Evolutionary conservation across 2,797 vertebrate genomes (phyloP).

Genomic region (Podarcis siculus): DNA sequence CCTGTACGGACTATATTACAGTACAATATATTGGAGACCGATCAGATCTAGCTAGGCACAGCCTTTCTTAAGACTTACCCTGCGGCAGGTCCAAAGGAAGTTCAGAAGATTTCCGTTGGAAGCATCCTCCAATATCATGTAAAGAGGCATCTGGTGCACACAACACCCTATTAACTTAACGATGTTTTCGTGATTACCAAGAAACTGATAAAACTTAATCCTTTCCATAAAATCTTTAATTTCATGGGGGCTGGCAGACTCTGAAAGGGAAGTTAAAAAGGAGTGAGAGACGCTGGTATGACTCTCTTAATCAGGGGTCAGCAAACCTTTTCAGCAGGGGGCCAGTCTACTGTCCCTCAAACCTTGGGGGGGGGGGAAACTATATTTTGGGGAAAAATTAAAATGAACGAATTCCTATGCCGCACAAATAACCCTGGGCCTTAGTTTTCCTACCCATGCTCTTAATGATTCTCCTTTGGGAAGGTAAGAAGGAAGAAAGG

Average conservation of each 20-base stretch:
- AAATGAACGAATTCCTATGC: too few species aligned
- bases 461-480: background rate
- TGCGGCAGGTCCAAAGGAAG: slow-evolving; percentile 88
- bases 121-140: slow-evolving; percentile 88
- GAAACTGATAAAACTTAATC: slow-evolving; percentile 87
- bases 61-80: slow-evolving; percentile 64
- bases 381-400: too few species aligned
- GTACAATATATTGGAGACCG: background rate
- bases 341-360: too few species aligned
- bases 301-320: too few species aligned
- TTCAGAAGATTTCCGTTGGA: slow-evolving; percentile 87
- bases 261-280: slow-evolving; percentile 66
- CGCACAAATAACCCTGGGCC: too few species aligned
- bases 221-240: slow-evolving; percentile 86
- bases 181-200: slow-evolving; percentile 88
- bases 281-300: background rate
- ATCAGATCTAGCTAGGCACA: background rate
- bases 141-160: slow-evolving; percentile 84
- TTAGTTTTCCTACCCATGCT: too few species aligned
- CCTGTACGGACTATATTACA: too few species aligned
- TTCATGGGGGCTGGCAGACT: slow-evolving; percentile 77
- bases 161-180: slow-evolving; percentile 90
- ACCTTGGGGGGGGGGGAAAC: too few species aligned
- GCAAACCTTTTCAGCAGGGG: too few species aligned
- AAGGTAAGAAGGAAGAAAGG: too few species aligned